Conservation (phyloP, 2,888 invertebrate genomes). For the Oscheius sp. region DNA sequence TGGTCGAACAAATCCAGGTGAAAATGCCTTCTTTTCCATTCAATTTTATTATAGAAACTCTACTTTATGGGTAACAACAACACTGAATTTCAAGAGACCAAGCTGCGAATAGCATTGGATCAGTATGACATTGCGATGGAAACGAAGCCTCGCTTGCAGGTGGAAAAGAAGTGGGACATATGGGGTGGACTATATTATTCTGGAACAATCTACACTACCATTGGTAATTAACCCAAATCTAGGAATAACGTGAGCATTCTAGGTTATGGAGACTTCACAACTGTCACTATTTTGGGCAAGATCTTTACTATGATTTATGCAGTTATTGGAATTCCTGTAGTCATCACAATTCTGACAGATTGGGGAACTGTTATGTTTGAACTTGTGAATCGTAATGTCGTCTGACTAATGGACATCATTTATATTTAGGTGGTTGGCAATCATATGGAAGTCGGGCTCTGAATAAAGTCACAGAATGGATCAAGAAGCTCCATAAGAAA, state of each 20-base stretch:
- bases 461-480: background rate
- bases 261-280: conserved; percentile 87
- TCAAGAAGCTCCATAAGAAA: conserved; percentile 4
- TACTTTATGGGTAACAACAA: conserved; percentile 36
- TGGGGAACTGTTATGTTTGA: conserved; percentile 88
- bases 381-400: conserved; percentile 53
- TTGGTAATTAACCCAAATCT: conserved; percentile 75
- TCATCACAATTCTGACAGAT: conserved; percentile 91
- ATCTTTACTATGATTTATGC: conserved; percentile 91
- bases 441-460: background rate
- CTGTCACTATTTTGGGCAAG: conserved; percentile 86
- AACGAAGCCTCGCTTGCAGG: conserved; percentile 38
- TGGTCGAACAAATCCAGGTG: conserved; percentile 52
- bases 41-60: conserved; percentile 42
- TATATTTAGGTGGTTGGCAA: conserved; percentile 7
- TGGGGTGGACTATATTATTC: conserved; percentile 75
- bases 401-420: background rate
- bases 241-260: background rate
- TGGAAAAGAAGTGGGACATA: conserved; percentile 66
- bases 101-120: conserved; percentile 46
- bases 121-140: conserved; percentile 56
- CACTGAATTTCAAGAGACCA: conserved; percentile 46
- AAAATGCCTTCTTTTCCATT: background rate
- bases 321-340: conserved; percentile 92
- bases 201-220: conserved; percentile 75